phyloP scores from a whole-genome alignment of 2,888 invertebrate species.

The Mesorhabditis belari region DNA sequence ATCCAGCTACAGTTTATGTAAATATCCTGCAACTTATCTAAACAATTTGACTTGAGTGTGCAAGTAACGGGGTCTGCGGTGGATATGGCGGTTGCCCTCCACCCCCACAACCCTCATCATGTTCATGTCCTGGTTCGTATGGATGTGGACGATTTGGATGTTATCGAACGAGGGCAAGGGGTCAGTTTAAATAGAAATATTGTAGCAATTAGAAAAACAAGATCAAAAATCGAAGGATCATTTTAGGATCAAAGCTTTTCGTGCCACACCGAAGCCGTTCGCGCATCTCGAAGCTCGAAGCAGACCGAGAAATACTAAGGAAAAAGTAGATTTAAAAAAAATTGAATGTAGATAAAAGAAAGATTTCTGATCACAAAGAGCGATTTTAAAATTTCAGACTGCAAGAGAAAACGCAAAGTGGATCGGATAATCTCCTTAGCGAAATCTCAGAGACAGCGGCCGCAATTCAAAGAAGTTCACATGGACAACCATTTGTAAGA shows the following conservation, averaged over 20 bases:
- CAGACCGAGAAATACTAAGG: conserved; percentile 18
- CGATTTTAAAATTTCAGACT: background rate
- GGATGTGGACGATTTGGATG: conserved; percentile 35
- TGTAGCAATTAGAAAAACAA: background rate
- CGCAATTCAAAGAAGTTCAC: conserved; percentile 5
- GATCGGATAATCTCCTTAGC: background rate
- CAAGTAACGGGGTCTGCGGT: conserved; percentile 43
- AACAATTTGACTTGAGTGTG: conserved; percentile 23
- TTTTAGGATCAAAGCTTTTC: conserved; percentile 26
- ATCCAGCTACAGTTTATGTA: too few relatives aligned
- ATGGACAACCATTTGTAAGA: background rate
- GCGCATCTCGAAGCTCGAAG: conserved; percentile 12
- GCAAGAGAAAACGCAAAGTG: background rate
- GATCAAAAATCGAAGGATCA: background rate
- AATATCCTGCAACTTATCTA: background rate
- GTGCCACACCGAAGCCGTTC: conserved; percentile 20
- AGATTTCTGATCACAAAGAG: background rate
- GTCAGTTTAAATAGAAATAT: background rate
- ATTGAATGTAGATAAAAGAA: background rate
- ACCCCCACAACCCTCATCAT: conserved; percentile 13
- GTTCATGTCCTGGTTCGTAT: conserved; percentile 17
- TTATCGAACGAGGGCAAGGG: conserved; percentile 18
- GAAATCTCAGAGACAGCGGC: conserved; percentile 3
- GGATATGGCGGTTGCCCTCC: conserved; percentile 24
- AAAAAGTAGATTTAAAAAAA: conserved; percentile 11